These are phyloP conservation scores for Cephus pygmeus DNA, from an alignment of 2,888 invertebrate species.

Conservation along the genomic window DNA sequence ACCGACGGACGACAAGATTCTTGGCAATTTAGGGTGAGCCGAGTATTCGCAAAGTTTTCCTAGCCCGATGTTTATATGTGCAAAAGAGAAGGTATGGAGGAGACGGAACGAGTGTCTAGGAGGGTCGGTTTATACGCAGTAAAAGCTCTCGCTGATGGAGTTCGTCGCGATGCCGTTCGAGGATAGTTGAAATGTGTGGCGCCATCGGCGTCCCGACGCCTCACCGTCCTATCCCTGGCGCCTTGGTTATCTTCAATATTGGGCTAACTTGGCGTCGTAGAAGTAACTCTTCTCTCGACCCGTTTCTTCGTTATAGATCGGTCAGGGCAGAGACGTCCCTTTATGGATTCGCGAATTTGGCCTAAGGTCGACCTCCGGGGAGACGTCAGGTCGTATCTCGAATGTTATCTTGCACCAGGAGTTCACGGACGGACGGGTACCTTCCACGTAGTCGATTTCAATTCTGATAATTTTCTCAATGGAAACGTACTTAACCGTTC, in stretches of 20 bases:
- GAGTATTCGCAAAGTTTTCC: background rate
- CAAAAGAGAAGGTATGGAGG: background rate
- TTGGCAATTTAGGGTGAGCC: background rate
- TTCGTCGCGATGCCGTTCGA: slow-evolving; percentile 9
- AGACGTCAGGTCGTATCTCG: background rate
- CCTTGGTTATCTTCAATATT: slow-evolving; percentile 7
- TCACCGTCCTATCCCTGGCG: background rate
- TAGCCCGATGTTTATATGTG: background rate
- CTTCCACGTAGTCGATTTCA: background rate
- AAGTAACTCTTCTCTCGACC: background rate
- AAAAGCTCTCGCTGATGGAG: background rate
- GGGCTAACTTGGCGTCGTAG: background rate
- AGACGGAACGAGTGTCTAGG: background rate
- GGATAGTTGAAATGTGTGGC: slow-evolving; percentile 8
- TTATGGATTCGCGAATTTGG: background rate
- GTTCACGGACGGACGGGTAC: background rate
- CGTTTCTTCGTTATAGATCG: background rate
- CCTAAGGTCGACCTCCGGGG: background rate
- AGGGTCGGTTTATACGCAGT: background rate
- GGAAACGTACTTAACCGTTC: background rate
- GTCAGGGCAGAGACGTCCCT: background rate
- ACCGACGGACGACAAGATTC: background rate
- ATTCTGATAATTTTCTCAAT: background rate
- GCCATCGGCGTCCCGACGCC: slow-evolving; percentile 8
- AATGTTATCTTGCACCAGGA: background rate